Base-by-base conservation (phyloP, 2,888 invertebrate genomes). In the Trachelus troglodyta region DNA sequence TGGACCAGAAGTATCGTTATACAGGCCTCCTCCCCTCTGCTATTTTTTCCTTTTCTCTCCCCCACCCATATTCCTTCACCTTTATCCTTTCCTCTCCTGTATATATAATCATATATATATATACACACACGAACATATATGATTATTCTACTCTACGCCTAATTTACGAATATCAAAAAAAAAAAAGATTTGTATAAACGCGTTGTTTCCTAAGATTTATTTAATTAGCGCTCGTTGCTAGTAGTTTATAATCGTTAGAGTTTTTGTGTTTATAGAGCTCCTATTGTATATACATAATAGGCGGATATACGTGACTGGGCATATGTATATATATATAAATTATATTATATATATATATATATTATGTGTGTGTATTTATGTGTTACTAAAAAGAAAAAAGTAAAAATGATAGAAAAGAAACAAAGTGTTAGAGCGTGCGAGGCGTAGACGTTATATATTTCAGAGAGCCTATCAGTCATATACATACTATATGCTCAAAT, bases 131-230 rank as follows among this genome's bases (percentile, higher is more conserved):
- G 81, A 78, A 79, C 79, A 81, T 82, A 85, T 75, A 84, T 84
- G 83, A 82, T 84, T 83, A 85, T 82, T 82, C n/a, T 73, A 77
- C 69, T 83, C 83, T 81, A 83, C 80, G 69, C 79, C 77, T 82
- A 80, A 79, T 83, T 83, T 83, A 86, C 87, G 83, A 85, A 82
- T 83, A 83, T 86, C 81, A 83, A 85, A 84, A 86, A 84, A 40
- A 40, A 40, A 9, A 56, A 56, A 56, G 56, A 82, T 87, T 87
- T 87, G 86, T 87, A 87, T 84, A 87, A 86, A 87, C 83, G 83
- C 86, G 84, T 87, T 86, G 85, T 84, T 85, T 85, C 83, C 81
- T 86, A 87, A 85, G 80, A 84, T 87, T 87, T 88, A 87, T 86
- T 87, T 85, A 83, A 83, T 85, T 86, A 87, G 87, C 83, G 82